phyloP scores from a whole-genome alignment of 2,888 invertebrate species.

The Pyralis farinalis region DNA sequence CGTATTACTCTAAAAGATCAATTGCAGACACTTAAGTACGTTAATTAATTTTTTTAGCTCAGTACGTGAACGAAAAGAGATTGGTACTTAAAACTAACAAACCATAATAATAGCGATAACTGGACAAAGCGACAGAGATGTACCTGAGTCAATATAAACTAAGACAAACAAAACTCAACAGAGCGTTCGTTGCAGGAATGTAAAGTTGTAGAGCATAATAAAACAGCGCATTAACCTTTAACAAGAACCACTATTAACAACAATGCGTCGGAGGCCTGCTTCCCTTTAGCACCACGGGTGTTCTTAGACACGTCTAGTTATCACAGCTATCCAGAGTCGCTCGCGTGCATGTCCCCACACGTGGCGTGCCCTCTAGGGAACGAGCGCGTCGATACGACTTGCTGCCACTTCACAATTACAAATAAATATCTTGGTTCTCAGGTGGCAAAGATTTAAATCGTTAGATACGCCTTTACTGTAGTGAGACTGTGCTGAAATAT shows the following conservation, averaged over 20 bases:
- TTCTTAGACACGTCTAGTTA: conserved; percentile 34
- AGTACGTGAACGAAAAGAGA: conserved; percentile 55
- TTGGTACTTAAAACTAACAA: conserved; percentile 59
- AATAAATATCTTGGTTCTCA: not conserved
- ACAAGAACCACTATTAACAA: conserved; percentile 71
- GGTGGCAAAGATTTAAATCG: too few species aligned
- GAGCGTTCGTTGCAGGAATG: conserved; percentile 75
- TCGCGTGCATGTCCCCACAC: conserved; percentile 14
- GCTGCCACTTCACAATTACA: not conserved
- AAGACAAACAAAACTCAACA: conserved; percentile 75
- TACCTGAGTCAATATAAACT: conserved; percentile 62
- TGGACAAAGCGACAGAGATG: conserved; percentile 58
- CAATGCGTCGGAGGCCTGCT: conserved; percentile 62
- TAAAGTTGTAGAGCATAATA: conserved; percentile 72
- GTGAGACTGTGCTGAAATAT: too few species aligned
- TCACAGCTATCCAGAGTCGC: conserved; percentile 36
- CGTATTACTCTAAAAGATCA: conserved; percentile 51
- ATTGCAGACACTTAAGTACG: conserved; percentile 69
- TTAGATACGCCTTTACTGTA: too few species aligned
- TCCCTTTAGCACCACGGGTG: conserved; percentile 69
- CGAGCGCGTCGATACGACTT: conserved; percentile 7
- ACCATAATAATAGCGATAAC: conserved; percentile 60
- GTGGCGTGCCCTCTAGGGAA: conserved; percentile 15
- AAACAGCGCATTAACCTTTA: conserved; percentile 56
- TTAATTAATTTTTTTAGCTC: conserved; percentile 55